Conservation (phyloP, 2,888 invertebrate species). For the Tenthredo amoena region DNA sequence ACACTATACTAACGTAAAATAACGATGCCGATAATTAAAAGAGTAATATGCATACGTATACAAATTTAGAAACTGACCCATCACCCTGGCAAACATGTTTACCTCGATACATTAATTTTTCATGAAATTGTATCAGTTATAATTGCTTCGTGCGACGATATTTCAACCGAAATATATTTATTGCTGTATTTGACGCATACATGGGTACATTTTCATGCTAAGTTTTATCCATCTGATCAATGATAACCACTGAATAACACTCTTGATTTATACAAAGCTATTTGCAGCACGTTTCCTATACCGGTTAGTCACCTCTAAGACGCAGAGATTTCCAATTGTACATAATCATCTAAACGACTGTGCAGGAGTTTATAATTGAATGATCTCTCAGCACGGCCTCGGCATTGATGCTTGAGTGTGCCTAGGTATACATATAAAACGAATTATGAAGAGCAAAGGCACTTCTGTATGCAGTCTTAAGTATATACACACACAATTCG, state of each 20-base stretch:
- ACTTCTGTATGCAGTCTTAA: not conserved
- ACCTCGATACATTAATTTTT: too few species aligned
- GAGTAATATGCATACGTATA: too few species aligned
- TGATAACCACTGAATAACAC: not conserved
- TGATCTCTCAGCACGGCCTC: constrained; percentile 21
- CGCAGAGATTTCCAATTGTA: constrained; percentile 28
- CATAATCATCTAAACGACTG: constrained; percentile 26
- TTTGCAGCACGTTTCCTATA: not conserved
- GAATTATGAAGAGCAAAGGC: constrained; percentile 4
- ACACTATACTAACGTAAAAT: too few species aligned
- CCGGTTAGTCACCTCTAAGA: constrained; percentile 16
- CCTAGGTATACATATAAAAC: not conserved
- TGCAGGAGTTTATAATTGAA: constrained; percentile 25
- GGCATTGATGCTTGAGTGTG: not conserved
- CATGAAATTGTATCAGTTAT: too few species aligned
- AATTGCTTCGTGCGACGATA: too few species aligned
- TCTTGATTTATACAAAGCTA: constrained; percentile 8
- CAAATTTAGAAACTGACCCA: too few species aligned
- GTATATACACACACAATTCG: not conserved
- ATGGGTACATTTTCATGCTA: not conserved
- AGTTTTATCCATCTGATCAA: not conserved
- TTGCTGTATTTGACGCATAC: not conserved
- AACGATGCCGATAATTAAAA: too few species aligned
- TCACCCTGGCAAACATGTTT: too few species aligned
- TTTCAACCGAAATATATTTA: too few species aligned